A percentile compares a stretch with the other conserved stretches of the same genome.
Evolutionary conservation across 2,888 invertebrate genomes (phyloP).

Genomic region (Trachelus troglodyta): DNA sequence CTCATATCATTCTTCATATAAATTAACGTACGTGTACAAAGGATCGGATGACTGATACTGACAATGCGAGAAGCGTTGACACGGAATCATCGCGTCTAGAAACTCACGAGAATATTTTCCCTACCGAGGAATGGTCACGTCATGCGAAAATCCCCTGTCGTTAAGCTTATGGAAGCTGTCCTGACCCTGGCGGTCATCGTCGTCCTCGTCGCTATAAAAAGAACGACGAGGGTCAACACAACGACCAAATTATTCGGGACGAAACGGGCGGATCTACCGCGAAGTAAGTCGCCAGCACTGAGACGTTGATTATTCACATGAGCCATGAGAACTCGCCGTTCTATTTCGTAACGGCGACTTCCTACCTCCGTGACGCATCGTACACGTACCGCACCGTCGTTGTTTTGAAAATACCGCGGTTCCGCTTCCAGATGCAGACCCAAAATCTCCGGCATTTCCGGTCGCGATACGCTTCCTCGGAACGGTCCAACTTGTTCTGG

Average conservation of each 20-base stretch:
- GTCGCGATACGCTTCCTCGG: constrained; percentile 15
- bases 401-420: constrained; percentile 39
- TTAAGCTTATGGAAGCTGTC: no score
- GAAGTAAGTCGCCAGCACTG: constrained; percentile 44
- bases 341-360: constrained; percentile 32
- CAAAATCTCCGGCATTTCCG: constrained; percentile 40
- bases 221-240: constrained; percentile 7
- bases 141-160: not conserved
- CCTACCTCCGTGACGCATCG: constrained; percentile 52
- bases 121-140: not conserved
- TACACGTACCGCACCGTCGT: constrained; percentile 39
- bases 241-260: not conserved
- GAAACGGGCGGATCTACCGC: constrained; percentile 22
- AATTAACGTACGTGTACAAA: constrained; percentile 25
- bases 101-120: no score
- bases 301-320: constrained; percentile 53
- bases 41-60: constrained; percentile 39
- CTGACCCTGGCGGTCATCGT: no score
- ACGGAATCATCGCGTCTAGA: no score
- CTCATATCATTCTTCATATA: no score
- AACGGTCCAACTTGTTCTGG: constrained; percentile 22
- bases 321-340: constrained; percentile 39
- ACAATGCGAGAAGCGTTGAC: constrained; percentile 11
- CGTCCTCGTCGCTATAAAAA: constrained; percentile 14
- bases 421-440: constrained; percentile 53